Evolutionary conservation across 2,797 vertebrate species (phyloP).

Genomic region (Bradypodion ventrale): DNA sequence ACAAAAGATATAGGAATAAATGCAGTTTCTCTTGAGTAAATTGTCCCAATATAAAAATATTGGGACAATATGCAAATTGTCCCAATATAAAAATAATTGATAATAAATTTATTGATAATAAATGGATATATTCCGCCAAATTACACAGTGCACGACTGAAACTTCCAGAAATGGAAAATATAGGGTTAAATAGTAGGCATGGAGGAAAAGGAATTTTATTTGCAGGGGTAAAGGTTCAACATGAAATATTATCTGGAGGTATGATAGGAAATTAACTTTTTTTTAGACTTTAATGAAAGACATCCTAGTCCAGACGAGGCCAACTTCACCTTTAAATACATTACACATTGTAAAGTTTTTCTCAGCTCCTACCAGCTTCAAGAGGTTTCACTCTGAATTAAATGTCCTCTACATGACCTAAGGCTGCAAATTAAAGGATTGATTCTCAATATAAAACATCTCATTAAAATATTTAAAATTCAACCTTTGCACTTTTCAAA

Average conservation of each 20-base stretch:
- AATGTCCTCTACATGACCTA: conserved; percentile 12
- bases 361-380: not conserved
- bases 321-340: conserved; percentile 6
- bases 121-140: not conserved
- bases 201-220: conserved; percentile 48
- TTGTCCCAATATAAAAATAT: not conserved
- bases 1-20: not conserved
- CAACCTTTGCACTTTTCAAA: not conserved
- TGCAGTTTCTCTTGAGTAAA: not conserved
- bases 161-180: conserved; percentile 26
- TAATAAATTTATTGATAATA: not conserved
- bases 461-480: not conserved
- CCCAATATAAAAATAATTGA: not conserved
- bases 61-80: not conserved
- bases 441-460: conserved; percentile 10
- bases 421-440: not conserved
- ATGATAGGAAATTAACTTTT: conserved; percentile 56
- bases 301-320: not conserved
- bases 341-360: not conserved
- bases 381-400: not conserved
- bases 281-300: not conserved
- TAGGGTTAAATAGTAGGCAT: conserved; percentile 36
- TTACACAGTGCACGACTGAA: not conserved
- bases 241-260: conserved; percentile 46
- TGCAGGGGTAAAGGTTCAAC: conserved; percentile 46